These are phyloP conservation scores for Plemyria rubiginata DNA, from an alignment of 2,888 invertebrate genomes.

Conservation along the genomic window DNA sequence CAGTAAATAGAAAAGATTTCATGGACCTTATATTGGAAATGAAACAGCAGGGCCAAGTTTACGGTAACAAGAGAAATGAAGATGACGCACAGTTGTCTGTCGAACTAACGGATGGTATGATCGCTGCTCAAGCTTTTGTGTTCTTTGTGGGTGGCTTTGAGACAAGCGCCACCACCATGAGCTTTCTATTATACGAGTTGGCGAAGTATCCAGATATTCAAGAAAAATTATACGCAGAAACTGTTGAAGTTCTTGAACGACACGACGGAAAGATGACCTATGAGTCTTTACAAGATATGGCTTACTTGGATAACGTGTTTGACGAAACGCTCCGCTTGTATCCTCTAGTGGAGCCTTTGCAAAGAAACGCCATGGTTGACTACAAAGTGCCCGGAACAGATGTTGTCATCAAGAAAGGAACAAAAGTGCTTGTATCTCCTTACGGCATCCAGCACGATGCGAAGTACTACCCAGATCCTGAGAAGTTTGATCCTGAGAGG, in stretches of 20 bases:
- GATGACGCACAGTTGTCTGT: conserved; percentile 35
- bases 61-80: conserved; percentile 33
- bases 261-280: conserved; percentile 15
- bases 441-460: conserved; percentile 48
- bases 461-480: conserved; percentile 63
- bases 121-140: conserved; percentile 68
- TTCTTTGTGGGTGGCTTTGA: conserved; percentile 76
- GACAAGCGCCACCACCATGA: conserved; percentile 68
- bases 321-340: conserved; percentile 33
- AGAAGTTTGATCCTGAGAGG: conserved; percentile 69
- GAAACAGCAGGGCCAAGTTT: conserved; percentile 41
- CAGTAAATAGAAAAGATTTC: conserved; percentile 31
- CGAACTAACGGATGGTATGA: conserved; percentile 56
- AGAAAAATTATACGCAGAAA: conserved; percentile 56
- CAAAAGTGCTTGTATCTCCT: neutral
- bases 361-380: conserved; percentile 50
- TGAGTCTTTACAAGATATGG: conserved; percentile 17
- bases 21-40: conserved; percentile 17
- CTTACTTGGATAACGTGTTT: conserved; percentile 18
- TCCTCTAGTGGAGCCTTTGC: conserved; percentile 60
- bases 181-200: conserved; percentile 62
- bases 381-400: conserved; percentile 57
- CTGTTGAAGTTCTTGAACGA: conserved; percentile 29
- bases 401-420: conserved; percentile 38
- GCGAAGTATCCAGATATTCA: conserved; percentile 67